These are phyloP conservation scores for Tetragonula clypearis DNA, from an alignment of 1,140 invertebrate species.

Conservation along the genomic window DNA sequence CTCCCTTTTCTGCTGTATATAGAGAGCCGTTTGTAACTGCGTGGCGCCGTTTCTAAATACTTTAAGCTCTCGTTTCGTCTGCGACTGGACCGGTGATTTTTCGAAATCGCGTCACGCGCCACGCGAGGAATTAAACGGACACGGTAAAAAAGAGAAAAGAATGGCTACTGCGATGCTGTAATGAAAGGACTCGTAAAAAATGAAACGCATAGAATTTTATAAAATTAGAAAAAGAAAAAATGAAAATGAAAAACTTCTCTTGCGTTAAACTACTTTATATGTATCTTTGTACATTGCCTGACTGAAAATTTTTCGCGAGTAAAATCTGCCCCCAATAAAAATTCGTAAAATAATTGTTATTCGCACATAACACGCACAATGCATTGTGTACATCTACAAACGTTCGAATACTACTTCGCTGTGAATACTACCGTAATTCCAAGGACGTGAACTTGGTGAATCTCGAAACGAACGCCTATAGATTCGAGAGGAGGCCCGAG, in stretches of 20 bases:
- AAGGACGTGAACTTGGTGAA: neutral
- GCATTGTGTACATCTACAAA: neutral
- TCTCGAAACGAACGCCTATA: neutral
- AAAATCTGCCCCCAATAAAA: too few species aligned
- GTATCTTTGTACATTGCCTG: too few species aligned
- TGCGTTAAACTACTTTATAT: too few species aligned
- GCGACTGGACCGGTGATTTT: neutral
- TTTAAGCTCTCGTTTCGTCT: neutral
- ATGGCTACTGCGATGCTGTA: neutral
- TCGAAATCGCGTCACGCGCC: slow-evolving; percentile 22
- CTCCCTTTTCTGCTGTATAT: neutral
- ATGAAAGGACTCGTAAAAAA: slow-evolving; percentile 34
- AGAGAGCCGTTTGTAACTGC: neutral
- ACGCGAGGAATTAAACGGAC: slow-evolving; percentile 28
- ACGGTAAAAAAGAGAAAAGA: neutral
- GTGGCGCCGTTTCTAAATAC: neutral
- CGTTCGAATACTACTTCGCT: neutral
- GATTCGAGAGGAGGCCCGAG: neutral
- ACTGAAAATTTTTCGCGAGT: too few species aligned
- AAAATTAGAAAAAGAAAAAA: too few species aligned
- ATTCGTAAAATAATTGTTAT: too few species aligned
- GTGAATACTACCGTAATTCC: neutral
- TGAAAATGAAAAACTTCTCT: neutral
- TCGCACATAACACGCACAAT: too few species aligned
- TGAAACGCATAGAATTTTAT: neutral